Percentiles rank a stretch among this genome's conserved stretches.
These are phyloP conservation scores for Notoglanidium macrostoma DNA, from an alignment of 2,797 vertebrate genomes.

Conservation along the genomic window DNA sequence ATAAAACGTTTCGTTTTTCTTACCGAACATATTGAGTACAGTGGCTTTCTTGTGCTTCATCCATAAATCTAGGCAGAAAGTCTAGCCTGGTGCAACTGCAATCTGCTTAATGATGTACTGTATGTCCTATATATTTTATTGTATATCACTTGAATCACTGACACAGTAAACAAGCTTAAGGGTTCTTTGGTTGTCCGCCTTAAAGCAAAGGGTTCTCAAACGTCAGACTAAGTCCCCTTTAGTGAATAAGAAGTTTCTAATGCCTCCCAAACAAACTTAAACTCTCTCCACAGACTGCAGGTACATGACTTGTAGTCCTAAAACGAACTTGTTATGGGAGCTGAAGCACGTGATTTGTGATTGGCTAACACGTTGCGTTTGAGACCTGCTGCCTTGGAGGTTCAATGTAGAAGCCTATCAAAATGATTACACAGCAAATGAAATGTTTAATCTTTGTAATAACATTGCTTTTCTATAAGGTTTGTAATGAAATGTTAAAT, in stretches of 20 bases:
- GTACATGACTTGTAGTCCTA: background rate
- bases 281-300: background rate
- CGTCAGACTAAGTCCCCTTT: background rate
- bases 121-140: background rate
- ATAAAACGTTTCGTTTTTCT: background rate
- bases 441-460: background rate
- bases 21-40: background rate
- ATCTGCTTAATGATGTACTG: background rate
- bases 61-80: background rate
- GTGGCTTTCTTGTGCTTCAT: background rate
- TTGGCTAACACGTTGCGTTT: background rate
- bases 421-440: background rate
- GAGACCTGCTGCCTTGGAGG: background rate
- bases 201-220: background rate
- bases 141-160: background rate
- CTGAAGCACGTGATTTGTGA: background rate
- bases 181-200: background rate
- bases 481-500: background rate
- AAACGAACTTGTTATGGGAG: background rate
- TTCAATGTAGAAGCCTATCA: background rate
- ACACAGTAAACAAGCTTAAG: background rate
- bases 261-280: background rate
- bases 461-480: background rate
- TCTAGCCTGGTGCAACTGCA: background rate
- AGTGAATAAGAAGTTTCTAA: background rate